Percentiles rank a stretch among this genome's conserved stretches.
Conservation (phyloP, 2,113 vertebrate species). For the Rutilus rutilus region DNA sequence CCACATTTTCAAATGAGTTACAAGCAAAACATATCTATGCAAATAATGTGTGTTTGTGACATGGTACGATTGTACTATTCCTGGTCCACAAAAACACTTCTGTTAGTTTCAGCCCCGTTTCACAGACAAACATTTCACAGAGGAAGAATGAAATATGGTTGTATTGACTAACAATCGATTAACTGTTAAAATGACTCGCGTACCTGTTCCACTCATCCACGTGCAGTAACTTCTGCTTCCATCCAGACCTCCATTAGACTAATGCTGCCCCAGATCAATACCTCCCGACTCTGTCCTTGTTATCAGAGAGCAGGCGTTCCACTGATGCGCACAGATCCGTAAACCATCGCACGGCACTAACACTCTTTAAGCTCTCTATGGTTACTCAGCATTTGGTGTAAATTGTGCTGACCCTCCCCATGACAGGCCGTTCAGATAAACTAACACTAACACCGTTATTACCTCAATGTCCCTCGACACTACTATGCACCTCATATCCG, state of each 20-base stretch:
- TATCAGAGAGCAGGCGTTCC: slow-evolving; percentile 63
- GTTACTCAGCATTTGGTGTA: slow-evolving; percentile 28
- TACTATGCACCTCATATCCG: slow-evolving; percentile 48
- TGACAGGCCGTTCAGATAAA: slow-evolving; percentile 20
- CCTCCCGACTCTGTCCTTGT: slow-evolving; percentile 21
- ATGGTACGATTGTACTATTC: neutral
- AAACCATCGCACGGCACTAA: slow-evolving; percentile 50
- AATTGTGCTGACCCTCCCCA: slow-evolving; percentile 13
- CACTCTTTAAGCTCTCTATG: slow-evolving; percentile 39
- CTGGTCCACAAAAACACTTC: neutral
- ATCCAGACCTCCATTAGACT: slow-evolving; percentile 56
- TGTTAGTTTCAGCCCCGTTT: neutral
- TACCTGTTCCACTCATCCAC: slow-evolving; percentile 64
- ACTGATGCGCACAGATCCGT: slow-evolving; percentile 67
- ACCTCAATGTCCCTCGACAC: neutral
- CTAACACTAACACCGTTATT: slow-evolving; percentile 39
- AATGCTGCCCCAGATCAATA: slow-evolving; percentile 67
- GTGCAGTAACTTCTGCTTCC: neutral
- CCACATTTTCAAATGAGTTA: no score
- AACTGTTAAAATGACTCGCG: slow-evolving; percentile 46
- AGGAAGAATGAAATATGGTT: neutral
- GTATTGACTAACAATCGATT: slow-evolving; percentile 7
- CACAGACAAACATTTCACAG: neutral
- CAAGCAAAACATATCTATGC: neutral
- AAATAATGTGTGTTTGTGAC: neutral